Evolutionary conservation across 2,888 invertebrate genomes (phyloP).

Genomic region (Acrobasis repandana): DNA sequence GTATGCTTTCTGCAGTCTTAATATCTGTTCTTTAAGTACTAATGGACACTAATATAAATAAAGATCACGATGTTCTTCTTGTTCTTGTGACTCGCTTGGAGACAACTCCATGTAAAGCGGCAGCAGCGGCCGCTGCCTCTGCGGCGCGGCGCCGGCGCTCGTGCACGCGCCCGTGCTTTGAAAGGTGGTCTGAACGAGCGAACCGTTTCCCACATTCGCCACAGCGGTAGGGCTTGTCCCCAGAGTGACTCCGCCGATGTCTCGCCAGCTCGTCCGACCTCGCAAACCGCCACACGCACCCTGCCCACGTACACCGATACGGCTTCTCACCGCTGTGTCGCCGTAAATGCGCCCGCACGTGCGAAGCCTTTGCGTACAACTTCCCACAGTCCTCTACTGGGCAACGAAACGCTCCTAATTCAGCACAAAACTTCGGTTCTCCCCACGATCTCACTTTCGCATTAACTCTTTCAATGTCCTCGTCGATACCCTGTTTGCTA

Average conservation of each 20-base stretch:
- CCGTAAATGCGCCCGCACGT: constrained; percentile 93
- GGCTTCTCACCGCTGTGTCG: constrained; percentile 93
- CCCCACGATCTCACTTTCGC: constrained; percentile 61
- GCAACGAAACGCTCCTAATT: constrained; percentile 86
- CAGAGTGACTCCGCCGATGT: constrained; percentile 97
- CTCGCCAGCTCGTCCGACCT: constrained; percentile 96
- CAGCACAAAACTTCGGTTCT: constrained; percentile 67
- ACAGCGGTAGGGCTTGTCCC: constrained; percentile 96
- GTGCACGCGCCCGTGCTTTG: constrained; percentile 95
- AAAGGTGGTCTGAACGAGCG: constrained; percentile 95
- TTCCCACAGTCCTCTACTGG: constrained; percentile 89
- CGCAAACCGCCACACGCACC: constrained; percentile 96
- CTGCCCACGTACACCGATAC: constrained; percentile 88
- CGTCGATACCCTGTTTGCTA: constrained; percentile 34
- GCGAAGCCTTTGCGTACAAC: constrained; percentile 94
- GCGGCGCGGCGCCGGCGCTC: constrained; percentile 84
- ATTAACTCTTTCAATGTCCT: constrained; percentile 42
- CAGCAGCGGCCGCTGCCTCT: constrained; percentile 46
- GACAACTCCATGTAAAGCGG: constrained; percentile 39
- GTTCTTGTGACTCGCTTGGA: constrained; percentile 31
- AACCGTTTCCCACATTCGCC: constrained; percentile 94
- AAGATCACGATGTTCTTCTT: constrained; percentile 55
- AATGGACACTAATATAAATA: constrained; percentile 4
- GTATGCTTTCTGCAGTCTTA: constrained; percentile 2
- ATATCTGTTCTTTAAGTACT: constrained; percentile 11